These are phyloP conservation scores for Podarcis siculus DNA, from an alignment of 2,797 vertebrate genomes.

Conservation along the genomic window DNA sequence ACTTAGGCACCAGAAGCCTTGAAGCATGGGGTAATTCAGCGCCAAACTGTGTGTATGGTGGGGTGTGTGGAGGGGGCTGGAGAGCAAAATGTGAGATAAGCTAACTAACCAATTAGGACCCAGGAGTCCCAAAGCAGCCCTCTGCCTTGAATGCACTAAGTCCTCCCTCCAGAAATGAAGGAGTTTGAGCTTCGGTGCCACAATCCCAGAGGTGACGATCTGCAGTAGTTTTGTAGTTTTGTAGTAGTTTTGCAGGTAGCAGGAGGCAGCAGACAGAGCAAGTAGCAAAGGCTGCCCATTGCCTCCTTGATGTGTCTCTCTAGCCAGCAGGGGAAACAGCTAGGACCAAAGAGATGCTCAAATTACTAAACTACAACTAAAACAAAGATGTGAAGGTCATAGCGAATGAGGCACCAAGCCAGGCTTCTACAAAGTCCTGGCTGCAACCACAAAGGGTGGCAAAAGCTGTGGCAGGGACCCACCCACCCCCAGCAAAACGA, in stretches of 20 bases:
- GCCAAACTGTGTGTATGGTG: neutral
- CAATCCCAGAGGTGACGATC: neutral
- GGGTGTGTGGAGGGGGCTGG: no score
- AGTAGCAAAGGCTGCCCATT: neutral
- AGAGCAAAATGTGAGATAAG: neutral
- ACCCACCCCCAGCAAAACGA: neutral
- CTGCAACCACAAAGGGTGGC: neutral
- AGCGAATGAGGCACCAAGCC: neutral
- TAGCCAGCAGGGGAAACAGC: neutral
- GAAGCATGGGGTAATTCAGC: neutral
- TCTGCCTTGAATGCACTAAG: neutral
- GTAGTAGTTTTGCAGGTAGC: no score
- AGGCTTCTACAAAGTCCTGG: neutral
- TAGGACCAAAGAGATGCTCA: slow-evolving; percentile 14
- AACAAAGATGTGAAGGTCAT: slow-evolving; percentile 26
- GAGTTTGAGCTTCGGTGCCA: neutral
- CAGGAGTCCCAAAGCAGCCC: neutral
- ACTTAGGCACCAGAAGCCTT: neutral
- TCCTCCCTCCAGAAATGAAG: neutral
- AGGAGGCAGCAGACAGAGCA: neutral
- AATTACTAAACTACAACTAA: slow-evolving; percentile 22
- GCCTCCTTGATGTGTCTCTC: neutral
- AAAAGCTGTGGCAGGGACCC: neutral
- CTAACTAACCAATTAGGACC: neutral
- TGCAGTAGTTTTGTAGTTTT: no score